Evolutionary conservation across 1,140 invertebrate genomes (phyloP), one percentile per base, ranked within the genome.

Genomic region (Drosophila eugracilis): DNA sequence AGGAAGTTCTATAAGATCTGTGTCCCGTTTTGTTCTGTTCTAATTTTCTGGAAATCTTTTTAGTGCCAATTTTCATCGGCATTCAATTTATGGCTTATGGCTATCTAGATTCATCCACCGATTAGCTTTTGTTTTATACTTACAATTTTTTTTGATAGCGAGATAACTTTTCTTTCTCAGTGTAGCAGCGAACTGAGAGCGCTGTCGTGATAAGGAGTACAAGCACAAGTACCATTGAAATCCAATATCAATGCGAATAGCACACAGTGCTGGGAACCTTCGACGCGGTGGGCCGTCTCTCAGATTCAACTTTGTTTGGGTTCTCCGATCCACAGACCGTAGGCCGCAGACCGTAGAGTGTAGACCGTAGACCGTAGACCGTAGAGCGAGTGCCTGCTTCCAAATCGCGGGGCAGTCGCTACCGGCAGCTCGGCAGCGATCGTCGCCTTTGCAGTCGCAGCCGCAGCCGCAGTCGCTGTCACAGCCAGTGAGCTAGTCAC

Each of bases 211-310:
- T 53, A 52, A 72, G 37, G 21, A 72, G 54, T 32, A 72, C 57
- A 44, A 53, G 39, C 28, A 45, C 41, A 55, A 54, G 41, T 44
- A 47, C 42, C 54, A 60, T 44, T 72, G 83, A 88, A 86, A 88
- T 78, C 59, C 70, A 86, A 86, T 88, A 86, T 86, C 83, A 83
- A 57, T 88, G 83, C 83, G 71, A 86, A 81, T 67, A 55, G 53
- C 62, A 53, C 59, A 63, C 30, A 73, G 65, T 19, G 39, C 26
- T 60, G 39, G 44, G 42, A 75, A 80, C 36, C 62, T 72, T 62
- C 69, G 41, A 14, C 42, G 50, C 28, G 42, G 71, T 72, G 65
- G 58, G 22, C 34, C 50, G 17, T 26, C 37, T 42, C 36, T 54
- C 34, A 37, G 49, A 24, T 12, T 22, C 32, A 24, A 37, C 36